phyloP scores from a whole-genome alignment of 2,888 invertebrate species.

The Bembecia ichneumoniformis region DNA sequence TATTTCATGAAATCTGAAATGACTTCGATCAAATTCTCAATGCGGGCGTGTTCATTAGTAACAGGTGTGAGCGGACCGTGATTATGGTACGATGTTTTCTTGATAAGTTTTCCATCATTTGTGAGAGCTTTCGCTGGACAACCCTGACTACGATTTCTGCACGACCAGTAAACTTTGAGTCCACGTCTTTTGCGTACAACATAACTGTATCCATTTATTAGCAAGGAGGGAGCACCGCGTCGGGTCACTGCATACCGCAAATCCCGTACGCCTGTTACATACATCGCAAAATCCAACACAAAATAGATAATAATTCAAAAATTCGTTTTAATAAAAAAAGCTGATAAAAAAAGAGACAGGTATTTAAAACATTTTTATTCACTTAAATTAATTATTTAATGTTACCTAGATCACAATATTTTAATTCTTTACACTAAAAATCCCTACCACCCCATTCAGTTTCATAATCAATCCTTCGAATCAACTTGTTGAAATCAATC shows the following conservation, averaged over 20 bases:
- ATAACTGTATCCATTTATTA: conserved; percentile 48
- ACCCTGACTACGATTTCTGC: conserved; percentile 41
- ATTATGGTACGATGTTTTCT: conserved; percentile 32
- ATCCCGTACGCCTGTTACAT: conserved; percentile 16
- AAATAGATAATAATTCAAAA: neutral
- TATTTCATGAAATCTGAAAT: conserved; percentile 17
- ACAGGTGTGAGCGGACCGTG: conserved; percentile 34
- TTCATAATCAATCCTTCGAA: too few relatives aligned
- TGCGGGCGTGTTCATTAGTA: conserved; percentile 34
- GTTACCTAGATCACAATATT: conserved; percentile 9
- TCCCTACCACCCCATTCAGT: too few relatives aligned
- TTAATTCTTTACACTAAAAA: neutral
- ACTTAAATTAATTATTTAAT: conserved; percentile 1
- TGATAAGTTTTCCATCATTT: conserved; percentile 36
- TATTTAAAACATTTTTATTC: conserved; percentile 1
- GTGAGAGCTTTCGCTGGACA: conserved; percentile 56
- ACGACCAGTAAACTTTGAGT: conserved; percentile 58
- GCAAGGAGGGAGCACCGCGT: conserved; percentile 55
- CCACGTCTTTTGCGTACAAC: conserved; percentile 59
- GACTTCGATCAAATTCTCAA: conserved; percentile 60
- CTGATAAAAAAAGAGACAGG: neutral
- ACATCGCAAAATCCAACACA: neutral
- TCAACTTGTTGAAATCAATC: too few relatives aligned
- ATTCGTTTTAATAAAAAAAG: neutral
- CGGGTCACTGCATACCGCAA: conserved; percentile 56